Percentiles rank a stretch among this genome's conserved stretches.
Evolutionary conservation across 64 coral and sea anemone genomes (phyloP).

Genomic region (Stichodactyla mertensii): DNA sequence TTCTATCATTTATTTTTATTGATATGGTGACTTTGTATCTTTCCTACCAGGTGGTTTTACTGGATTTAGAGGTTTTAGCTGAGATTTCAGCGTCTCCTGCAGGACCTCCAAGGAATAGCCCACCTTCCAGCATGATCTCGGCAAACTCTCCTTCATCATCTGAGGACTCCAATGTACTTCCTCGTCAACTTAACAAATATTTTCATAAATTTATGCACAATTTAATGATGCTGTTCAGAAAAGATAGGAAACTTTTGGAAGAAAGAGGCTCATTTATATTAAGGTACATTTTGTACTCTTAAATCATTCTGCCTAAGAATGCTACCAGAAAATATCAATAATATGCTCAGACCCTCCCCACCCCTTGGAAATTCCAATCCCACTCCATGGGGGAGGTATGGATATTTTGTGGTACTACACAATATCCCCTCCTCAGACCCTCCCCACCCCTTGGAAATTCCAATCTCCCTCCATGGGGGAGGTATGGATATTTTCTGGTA

Average conservation of each 20-base stretch:
- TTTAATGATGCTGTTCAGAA: conserved; percentile 79
- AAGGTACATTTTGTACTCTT: conserved; percentile 28
- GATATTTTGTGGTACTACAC: too few relatives aligned
- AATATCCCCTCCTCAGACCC: too few relatives aligned
- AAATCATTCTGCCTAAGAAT: too few relatives aligned
- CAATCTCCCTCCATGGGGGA: too few relatives aligned
- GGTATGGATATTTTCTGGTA: too few relatives aligned
- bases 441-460: too few relatives aligned
- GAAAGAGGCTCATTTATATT: conserved; percentile 97
- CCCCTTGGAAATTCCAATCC: too few relatives aligned
- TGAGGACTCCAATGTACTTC: conserved; percentile 33
- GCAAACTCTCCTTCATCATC: conserved; percentile 25
- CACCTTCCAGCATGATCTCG: conserved; percentile 33
- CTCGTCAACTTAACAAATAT: conserved; percentile 92
- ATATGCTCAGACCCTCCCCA: too few relatives aligned
- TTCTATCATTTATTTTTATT: background rate
- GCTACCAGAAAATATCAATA: too few relatives aligned
- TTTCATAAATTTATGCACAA: conserved; percentile 97
- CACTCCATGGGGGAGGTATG: too few relatives aligned
- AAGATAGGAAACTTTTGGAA: conserved; percentile 85
- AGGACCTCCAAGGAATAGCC: conserved; percentile 75
- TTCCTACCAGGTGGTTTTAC: conserved; percentile 70
- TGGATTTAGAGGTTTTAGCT: conserved; percentile 85
- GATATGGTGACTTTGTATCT: background rate
- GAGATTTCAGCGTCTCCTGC: conserved; percentile 84